Evolutionary conservation across 1,140 invertebrate genomes (phyloP), one percentile per base, ranked within the genome.

Genomic region (Drosophila teissieri): DNA sequence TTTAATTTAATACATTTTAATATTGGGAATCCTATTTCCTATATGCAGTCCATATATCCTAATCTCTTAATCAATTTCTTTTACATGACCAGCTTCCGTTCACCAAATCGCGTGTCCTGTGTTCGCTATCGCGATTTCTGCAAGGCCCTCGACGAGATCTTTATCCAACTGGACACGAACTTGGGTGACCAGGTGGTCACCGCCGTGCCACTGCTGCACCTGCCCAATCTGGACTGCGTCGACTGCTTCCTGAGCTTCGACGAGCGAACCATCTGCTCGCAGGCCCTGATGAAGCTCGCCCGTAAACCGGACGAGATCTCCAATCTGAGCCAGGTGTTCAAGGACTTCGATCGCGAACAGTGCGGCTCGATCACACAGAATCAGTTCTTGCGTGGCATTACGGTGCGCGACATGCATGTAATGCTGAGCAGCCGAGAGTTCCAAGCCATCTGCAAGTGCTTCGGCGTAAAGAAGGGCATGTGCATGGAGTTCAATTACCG

Each of bases 241-340:
- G 93, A 93, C 37, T 95, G 94, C 72, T 96, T 95, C 93, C 93
- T 96, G 7, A 95, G 95, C 92, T 96, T 94, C 76, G 95, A 95
- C 44, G 95, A 96, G 91, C 91, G 95, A 15, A 92, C 92, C 34
- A 91, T 93, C 11, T 92, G 95, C 12, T 93, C 94, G 2, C 91
- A 92, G 31, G 95, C 94, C 2, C 92, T 96, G 54, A 93, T 94
- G 77, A 95, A 95, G 77, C 91, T 96, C 4, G 93, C 94, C 7
- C 93, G 93, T 44, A 93, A 93, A 27, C 94, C 94, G 0, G 95
- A 95, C 68, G 93, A 95, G 48, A 91, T 95, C 14, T 94, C 95
- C 40, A 94, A 95, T 69, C 93, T 92, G 6, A 82, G 80, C 19
- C 81, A 83, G 49, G 68, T 81, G 37, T 93, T 92, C 37, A 91